These are phyloP conservation scores for Acrocephalus arundinaceus DNA, from an alignment of 2,113 vertebrate species.

Conservation along the genomic window DNA sequence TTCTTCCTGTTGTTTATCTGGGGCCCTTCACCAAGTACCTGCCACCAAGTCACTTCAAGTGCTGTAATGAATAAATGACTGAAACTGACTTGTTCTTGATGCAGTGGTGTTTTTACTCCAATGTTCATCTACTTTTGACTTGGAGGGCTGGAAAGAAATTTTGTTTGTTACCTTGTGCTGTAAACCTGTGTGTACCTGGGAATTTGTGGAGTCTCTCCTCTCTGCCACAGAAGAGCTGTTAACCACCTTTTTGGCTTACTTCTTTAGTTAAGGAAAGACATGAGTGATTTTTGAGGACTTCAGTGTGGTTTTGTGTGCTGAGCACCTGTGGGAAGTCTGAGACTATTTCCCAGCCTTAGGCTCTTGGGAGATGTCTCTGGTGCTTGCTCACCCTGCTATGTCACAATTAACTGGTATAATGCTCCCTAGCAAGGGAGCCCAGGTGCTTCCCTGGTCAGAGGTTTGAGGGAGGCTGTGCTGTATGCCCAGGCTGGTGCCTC, in stretches of 20 bases:
- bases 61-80: constrained; percentile 30
- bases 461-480: not conserved
- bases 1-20: not conserved
- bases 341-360: not conserved
- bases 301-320: not conserved
- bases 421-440: not conserved
- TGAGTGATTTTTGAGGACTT: not conserved
- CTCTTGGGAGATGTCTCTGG: not conserved
- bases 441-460: not conserved
- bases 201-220: not conserved
- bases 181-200: not conserved
- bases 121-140: not conserved
- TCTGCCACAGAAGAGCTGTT: not conserved
- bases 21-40: not conserved
- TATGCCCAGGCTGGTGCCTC: not conserved
- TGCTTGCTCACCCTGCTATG: not conserved
- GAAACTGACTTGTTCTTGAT: not conserved
- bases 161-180: not conserved
- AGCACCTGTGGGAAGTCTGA: not conserved
- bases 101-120: not conserved
- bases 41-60: not conserved
- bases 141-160: not conserved
- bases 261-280: not conserved
- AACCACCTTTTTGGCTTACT: not conserved
- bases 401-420: not conserved